Conservation (phyloP, 2,888 invertebrate species). For the Dryomyza anilis region DNA sequence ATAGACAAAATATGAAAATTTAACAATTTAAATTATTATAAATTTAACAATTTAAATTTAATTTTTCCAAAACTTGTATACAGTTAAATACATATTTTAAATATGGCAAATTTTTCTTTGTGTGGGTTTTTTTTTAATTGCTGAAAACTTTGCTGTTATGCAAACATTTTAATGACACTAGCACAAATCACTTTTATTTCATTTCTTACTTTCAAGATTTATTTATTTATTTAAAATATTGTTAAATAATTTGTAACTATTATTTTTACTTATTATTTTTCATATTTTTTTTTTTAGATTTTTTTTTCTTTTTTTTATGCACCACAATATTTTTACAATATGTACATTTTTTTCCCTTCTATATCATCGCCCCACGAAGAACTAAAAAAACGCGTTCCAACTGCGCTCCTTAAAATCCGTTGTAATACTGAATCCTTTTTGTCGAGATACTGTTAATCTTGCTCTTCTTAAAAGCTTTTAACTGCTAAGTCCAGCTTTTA, state of each 20-base stretch:
- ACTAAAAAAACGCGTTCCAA: not conserved
- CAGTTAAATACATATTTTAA: not conserved
- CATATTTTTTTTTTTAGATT: not conserved
- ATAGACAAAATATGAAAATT: conserved; percentile 1
- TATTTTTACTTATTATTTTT: too few species aligned
- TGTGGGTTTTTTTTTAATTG: not conserved
- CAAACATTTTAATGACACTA: not conserved
- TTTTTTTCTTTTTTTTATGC: not conserved
- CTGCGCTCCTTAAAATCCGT: conserved; percentile 11
- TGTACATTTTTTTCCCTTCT: not conserved
- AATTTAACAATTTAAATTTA: not conserved
- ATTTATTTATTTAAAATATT: too few species aligned
- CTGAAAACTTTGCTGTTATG: not conserved
- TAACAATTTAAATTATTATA: not conserved
- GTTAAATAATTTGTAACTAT: too few species aligned
- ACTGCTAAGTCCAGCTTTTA: conserved; percentile 4
- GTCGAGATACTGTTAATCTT: too few species aligned
- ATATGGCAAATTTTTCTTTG: not conserved
- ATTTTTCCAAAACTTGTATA: not conserved
- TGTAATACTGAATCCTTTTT: conserved; percentile 19
- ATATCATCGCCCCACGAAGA: not conserved
- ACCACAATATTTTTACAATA: conserved; percentile 1
- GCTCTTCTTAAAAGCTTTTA: not conserved
- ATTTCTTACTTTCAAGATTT: too few species aligned
- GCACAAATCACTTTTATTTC: too few species aligned